Percentiles rank a stretch among this genome's conserved stretches.
These are phyloP conservation scores for Phoenicopterus ruber DNA, from an alignment of 2,113 vertebrate genomes.

Conservation along the genomic window DNA sequence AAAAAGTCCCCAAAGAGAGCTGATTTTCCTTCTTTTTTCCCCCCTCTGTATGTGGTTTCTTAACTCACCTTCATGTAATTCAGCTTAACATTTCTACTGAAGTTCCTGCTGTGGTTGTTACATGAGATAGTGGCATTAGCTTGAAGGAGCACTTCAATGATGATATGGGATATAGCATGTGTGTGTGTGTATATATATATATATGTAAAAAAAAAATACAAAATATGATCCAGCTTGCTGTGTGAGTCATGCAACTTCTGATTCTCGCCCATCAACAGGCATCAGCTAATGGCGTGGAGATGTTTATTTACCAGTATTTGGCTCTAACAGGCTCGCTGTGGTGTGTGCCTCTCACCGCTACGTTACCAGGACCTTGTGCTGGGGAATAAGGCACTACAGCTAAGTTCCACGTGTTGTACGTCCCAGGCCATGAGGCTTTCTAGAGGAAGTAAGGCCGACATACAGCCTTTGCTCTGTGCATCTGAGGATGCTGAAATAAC, in stretches of 20 bases:
- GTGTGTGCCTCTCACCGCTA: accelerated
- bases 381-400: neutral
- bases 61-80: neutral
- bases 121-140: neutral
- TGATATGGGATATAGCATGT: neutral
- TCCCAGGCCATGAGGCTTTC: neutral
- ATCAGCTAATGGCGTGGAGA: neutral
- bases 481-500: neutral
- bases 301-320: neutral
- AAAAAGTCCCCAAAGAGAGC: neutral
- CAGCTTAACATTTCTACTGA: neutral
- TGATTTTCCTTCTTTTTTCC: neutral
- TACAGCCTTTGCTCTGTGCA: neutral
- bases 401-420: neutral
- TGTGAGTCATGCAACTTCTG: neutral
- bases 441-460: neutral
- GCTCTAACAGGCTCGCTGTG: neutral
- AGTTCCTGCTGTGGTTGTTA: neutral
- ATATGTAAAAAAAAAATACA: neutral
- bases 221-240: neutral
- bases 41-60: neutral
- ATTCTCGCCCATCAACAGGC: neutral
- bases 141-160: neutral
- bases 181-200: no score
- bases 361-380: neutral